Percentiles rank a stretch among this genome's conserved stretches.
Evolutionary conservation across 2,113 vertebrate species (phyloP).

Genomic region (Micronisus gabar): DNA sequence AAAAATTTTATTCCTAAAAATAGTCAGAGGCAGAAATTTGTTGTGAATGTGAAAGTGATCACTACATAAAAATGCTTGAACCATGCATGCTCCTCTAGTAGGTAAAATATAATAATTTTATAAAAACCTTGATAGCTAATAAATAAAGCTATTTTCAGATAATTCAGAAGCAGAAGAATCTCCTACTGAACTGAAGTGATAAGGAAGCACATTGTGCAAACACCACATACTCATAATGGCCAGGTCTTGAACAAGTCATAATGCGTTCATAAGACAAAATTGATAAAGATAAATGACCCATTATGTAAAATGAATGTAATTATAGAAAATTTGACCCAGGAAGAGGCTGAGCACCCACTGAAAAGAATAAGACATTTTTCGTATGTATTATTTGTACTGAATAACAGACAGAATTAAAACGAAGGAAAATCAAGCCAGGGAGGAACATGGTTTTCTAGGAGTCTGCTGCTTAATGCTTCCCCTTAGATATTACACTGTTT

Average conservation of each 20-base stretch:
- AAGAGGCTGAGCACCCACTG: background rate
- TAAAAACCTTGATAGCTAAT: background rate
- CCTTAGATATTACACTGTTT: background rate
- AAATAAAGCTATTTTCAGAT: slow-evolving; percentile 9
- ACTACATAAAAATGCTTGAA: background rate
- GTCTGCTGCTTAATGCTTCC: background rate
- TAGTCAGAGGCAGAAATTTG: background rate
- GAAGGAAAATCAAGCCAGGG: background rate
- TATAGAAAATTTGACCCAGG: background rate
- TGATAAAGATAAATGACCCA: background rate
- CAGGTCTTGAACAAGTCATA: background rate
- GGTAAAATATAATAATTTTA: background rate
- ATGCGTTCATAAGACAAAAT: background rate
- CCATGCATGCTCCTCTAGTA: background rate
- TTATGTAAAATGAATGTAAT: background rate
- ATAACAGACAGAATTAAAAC: background rate
- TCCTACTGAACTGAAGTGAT: background rate
- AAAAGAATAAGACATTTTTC: background rate
- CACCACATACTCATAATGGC: background rate
- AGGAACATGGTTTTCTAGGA: background rate
- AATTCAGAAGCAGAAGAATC: background rate
- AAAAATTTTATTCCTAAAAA: background rate
- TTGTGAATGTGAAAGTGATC: background rate
- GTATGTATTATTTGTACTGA: background rate
- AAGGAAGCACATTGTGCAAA: background rate